phyloP scores from a whole-genome alignment of 2,888 invertebrate genomes.

The Leucophenga montana region DNA sequence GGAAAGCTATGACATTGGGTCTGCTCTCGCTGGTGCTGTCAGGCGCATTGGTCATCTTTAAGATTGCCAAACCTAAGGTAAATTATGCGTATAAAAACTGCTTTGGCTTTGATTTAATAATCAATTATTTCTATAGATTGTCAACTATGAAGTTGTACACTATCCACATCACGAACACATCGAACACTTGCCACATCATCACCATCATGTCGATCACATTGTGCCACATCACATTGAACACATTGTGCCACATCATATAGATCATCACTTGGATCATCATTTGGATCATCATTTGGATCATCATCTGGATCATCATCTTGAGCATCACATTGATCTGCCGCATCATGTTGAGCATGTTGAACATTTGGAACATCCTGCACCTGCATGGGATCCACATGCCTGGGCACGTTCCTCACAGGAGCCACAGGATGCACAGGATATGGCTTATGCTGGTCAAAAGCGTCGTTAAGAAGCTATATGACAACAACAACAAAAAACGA shows the following conservation, averaged over 20 bases:
- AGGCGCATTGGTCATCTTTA: slow-evolving; percentile 89
- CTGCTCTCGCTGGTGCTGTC: slow-evolving; percentile 88
- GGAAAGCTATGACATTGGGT: slow-evolving; percentile 91
- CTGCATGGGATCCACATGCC: slow-evolving; percentile 75
- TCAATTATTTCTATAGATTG: slow-evolving; percentile 72
- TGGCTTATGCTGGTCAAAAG: slow-evolving; percentile 70
- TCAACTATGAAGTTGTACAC: slow-evolving; percentile 90
- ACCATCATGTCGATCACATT: slow-evolving; percentile 64
- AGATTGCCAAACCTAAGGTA: slow-evolving; percentile 88
- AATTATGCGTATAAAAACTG: slow-evolving; percentile 12
- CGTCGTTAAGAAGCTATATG: slow-evolving; percentile 51
- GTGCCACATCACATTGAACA: slow-evolving; percentile 70
- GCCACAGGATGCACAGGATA: slow-evolving; percentile 69
- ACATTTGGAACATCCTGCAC: slow-evolving; percentile 74
- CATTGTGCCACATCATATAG: slow-evolving; percentile 68
- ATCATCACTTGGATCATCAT: slow-evolving; percentile 73
- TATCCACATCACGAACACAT: slow-evolving; percentile 79
- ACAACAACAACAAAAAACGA: slow-evolving; percentile 4
- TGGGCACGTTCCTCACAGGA: slow-evolving; percentile 77
- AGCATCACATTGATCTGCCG: slow-evolving; percentile 73
- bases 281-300: slow-evolving; percentile 73
- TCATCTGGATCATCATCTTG: slow-evolving; percentile 76
- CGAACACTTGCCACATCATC: slow-evolving; percentile 46
- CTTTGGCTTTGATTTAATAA: neutral
- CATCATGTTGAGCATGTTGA: slow-evolving; percentile 75